Base-by-base conservation (phyloP, 2,888 invertebrate genomes). In the Drosophila ustulata region DNA sequence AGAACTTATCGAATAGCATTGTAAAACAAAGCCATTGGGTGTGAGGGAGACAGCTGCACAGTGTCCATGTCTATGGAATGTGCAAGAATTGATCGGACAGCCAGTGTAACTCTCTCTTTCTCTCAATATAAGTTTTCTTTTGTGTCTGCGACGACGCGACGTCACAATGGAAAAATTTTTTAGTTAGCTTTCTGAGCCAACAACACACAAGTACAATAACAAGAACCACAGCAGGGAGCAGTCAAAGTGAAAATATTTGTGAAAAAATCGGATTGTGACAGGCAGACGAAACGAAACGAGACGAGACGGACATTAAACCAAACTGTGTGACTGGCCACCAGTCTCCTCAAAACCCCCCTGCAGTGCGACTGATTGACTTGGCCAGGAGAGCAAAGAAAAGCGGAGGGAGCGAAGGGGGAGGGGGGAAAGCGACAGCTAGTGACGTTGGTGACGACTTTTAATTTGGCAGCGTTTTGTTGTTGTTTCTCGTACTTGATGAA, bases 381-480 rank as follows among this genome's bases (percentile, higher is more conserved):
- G 66, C 67, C 57, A 66, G 57, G 56, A 23, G 34, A n/a, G 26
- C 3, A 0, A 30, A n/a, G 26, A 2, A 0, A 6, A 28, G 23
- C 25, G 41, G 25, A 41, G 23, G 18, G 18, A 8, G 26, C 26
- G 49, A 28, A 3, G 37, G 26, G 30, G 49, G 32, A 3, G 37
- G 23, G 26, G 8, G 11, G 9, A 18, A 26, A 26, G 30, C 47
- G 55, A 26, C 51, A 47, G 68, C 73, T 51, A 70, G 87, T 83
- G 82, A 86, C 82, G 83, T 86, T 86, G 77, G 59, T 66, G 87
- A 71, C 80, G 71, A 57, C 64, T 79, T 86, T 82, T 75, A 65
- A 63, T 70, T 80, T 78, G 66, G 66, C 64, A 66, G 66, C 66
- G 66, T 57, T 75, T 70, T 77, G 69, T 63, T 76, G 66, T 82